Percentiles rank a stretch among this genome's conserved stretches.
phyloP scores from a whole-genome alignment of 2,888 invertebrate species.

The Chloromyia formosa region DNA sequence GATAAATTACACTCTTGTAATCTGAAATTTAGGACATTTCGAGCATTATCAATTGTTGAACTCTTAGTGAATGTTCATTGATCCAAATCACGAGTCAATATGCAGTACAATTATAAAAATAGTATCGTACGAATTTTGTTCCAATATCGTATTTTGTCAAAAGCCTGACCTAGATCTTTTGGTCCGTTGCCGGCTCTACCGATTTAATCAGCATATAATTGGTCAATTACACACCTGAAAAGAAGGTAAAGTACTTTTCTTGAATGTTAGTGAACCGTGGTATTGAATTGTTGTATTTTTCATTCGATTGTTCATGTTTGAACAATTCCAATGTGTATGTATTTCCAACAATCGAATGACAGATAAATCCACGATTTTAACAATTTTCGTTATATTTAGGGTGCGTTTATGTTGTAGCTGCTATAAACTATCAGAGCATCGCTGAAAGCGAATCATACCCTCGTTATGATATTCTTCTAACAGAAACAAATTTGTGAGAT shows the following conservation, averaged over 20 bases:
- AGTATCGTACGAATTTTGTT: not conserved
- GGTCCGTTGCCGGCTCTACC: not conserved
- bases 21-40: too few relatives aligned
- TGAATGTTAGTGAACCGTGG: slow-evolving; percentile 12
- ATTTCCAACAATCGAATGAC: slow-evolving; percentile 20
- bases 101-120: too few relatives aligned
- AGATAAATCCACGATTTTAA: slow-evolving; percentile 22
- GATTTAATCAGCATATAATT: slow-evolving; percentile 19
- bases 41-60: too few relatives aligned
- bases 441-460: too few relatives aligned
- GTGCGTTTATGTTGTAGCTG: too few relatives aligned
- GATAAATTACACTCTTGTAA: too few relatives aligned
- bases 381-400: slow-evolving; percentile 6
- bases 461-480: too few relatives aligned
- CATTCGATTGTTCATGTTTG: not conserved
- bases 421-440: too few relatives aligned
- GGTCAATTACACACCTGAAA: slow-evolving; percentile 28
- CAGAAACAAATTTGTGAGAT: too few relatives aligned
- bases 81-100: too few relatives aligned
- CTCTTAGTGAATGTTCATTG: too few relatives aligned
- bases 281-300: too few relatives aligned
- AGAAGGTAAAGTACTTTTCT: not conserved
- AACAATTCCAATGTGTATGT: not conserved
- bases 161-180: not conserved
- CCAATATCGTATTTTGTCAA: not conserved